These are phyloP conservation scores for Vombatus ursinus DNA, from an alignment of 2,113 vertebrate genomes.

Conservation along the genomic window DNA sequence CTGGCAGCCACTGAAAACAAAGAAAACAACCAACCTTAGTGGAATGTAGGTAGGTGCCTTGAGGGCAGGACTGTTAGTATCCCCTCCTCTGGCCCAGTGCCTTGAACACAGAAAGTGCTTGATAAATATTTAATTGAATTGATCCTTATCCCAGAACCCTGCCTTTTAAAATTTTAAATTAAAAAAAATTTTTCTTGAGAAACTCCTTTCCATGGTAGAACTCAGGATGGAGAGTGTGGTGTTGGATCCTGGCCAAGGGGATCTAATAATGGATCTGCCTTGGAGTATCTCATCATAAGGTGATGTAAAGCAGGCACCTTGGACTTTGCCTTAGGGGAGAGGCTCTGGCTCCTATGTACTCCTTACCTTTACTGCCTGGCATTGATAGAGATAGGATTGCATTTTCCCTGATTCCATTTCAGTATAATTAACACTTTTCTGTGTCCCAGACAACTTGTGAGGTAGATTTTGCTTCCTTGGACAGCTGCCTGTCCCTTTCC, in stretches of 20 bases:
- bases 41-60: background rate
- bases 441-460: background rate
- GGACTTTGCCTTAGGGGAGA: background rate
- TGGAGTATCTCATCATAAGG: background rate
- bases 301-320: background rate
- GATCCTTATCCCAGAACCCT: background rate
- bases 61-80: background rate
- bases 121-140: background rate
- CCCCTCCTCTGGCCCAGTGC: background rate
- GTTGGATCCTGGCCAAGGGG: background rate
- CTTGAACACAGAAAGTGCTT: background rate
- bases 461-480: background rate
- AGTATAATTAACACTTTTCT: background rate
- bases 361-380: background rate
- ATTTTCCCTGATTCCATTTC: background rate
- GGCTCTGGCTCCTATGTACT: background rate
- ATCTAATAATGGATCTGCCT: background rate
- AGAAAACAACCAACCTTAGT: background rate
- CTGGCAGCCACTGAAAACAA: background rate
- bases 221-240: rapidly evolving
- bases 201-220: background rate
- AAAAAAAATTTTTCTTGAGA: background rate
- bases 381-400: background rate
- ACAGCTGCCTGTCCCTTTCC: background rate
- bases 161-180: background rate